Conservation (phyloP, 2,888 invertebrate genomes). For the Drosophila neutralis region DNA sequence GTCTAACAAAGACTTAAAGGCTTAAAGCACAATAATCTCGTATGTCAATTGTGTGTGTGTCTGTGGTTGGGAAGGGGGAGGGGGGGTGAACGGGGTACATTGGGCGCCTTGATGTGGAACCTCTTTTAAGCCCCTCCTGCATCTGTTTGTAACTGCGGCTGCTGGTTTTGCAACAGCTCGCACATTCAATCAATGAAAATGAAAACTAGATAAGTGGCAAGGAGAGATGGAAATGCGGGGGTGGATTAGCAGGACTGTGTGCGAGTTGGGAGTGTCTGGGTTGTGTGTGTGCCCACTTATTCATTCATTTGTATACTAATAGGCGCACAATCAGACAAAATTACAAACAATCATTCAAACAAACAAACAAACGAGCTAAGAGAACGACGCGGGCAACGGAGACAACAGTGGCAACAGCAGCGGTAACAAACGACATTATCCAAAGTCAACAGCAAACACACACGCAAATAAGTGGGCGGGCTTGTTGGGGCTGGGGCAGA, state of each 20-base stretch:
- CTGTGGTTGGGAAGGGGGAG: not conserved
- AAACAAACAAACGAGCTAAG: conserved; percentile 36
- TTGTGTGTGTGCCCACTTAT: conserved; percentile 62
- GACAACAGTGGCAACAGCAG: conserved; percentile 24
- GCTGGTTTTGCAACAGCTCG: conserved; percentile 38
- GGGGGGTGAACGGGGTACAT: not conserved
- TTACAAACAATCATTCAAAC: conserved; percentile 73
- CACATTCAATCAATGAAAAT: conserved; percentile 76
- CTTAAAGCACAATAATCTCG: conserved; percentile 75
- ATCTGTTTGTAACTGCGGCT: conserved; percentile 24
- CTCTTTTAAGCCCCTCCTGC: not conserved
- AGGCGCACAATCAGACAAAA: conserved; percentile 78
- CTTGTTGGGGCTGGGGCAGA: not conserved
- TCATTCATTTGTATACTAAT: conserved; percentile 79
- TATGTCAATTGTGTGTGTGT: conserved; percentile 54
- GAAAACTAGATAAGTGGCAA: conserved; percentile 48
- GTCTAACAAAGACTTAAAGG: conserved; percentile 78
- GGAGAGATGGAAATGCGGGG: not conserved
- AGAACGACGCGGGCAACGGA: conserved; percentile 21
- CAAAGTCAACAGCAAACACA: conserved; percentile 72
- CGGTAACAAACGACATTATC: conserved; percentile 75
- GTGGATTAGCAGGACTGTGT: conserved; percentile 14
- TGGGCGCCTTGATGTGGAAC: conserved; percentile 5
- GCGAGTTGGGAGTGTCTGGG: conserved; percentile 12
- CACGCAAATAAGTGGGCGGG: conserved; percentile 10